These are phyloP conservation scores for Euborellia annulipes DNA, from an alignment of 1,140 invertebrate genomes.

Conservation along the genomic window DNA sequence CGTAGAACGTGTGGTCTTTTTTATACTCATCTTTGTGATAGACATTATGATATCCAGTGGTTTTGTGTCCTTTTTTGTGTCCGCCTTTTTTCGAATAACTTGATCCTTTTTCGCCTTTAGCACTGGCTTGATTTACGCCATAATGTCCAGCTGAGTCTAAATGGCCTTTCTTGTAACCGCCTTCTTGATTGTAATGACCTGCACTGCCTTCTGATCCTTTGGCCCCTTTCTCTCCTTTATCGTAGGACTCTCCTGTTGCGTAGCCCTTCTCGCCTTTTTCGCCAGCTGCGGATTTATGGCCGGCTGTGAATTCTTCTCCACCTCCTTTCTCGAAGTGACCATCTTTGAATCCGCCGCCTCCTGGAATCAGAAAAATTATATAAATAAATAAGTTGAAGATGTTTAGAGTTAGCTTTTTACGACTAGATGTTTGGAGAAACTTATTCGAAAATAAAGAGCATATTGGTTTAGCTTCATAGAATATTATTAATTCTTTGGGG, in stretches of 20 bases:
- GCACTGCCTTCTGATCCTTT: constrained; percentile 23
- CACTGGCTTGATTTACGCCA: constrained; percentile 27
- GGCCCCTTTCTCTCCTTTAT: constrained; percentile 26
- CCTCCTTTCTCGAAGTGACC: constrained; percentile 8
- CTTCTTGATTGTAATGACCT: constrained; percentile 26
- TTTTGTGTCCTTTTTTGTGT: constrained; percentile 48
- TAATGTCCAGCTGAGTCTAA: constrained; percentile 27
- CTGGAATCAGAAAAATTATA: too few relatives aligned
- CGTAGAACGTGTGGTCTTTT: constrained; percentile 55
- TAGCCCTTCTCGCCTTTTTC: constrained; percentile 12
- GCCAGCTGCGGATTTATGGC: constrained; percentile 4
- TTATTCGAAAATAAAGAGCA: too few relatives aligned
- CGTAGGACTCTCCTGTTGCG: constrained; percentile 19
- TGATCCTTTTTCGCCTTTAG: constrained; percentile 25
- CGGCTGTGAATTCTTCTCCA: constrained; percentile 7
- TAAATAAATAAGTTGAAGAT: too few relatives aligned
- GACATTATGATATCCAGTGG: constrained; percentile 51
- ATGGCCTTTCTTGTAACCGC: constrained; percentile 23
- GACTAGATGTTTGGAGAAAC: too few relatives aligned
- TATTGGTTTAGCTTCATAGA: too few relatives aligned
- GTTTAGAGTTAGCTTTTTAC: too few relatives aligned
- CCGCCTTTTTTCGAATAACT: constrained; percentile 24
- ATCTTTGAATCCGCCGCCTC: constrained; percentile 1
- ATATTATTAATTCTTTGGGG: too few relatives aligned
- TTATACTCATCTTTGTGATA: constrained; percentile 59